Evolutionary conservation across 1,140 invertebrate species (phyloP).

Genomic region (Leptinotarsa undecemlineata): DNA sequence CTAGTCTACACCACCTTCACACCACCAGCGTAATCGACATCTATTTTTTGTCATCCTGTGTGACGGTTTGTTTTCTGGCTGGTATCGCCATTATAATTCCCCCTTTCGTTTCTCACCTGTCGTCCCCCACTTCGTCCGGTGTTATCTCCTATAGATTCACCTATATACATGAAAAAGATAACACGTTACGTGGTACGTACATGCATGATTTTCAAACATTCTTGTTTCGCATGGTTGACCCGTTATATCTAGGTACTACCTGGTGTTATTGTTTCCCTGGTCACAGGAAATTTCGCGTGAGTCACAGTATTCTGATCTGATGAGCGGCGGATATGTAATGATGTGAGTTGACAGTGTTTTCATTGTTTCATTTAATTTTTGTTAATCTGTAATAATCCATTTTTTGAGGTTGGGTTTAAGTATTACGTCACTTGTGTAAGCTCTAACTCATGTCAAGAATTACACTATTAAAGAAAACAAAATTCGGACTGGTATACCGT

Average conservation of each 20-base stretch:
- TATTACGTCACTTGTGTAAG: too few species aligned
- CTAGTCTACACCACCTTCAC: slow-evolving; percentile 8
- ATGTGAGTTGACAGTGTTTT: not conserved
- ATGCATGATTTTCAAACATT: not conserved
- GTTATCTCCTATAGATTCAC: not conserved
- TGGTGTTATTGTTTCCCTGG: slow-evolving; percentile 2
- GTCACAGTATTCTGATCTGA: not conserved
- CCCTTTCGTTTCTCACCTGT: slow-evolving; percentile 17
- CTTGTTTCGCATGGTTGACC: slow-evolving; percentile 7
- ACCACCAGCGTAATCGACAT: slow-evolving; percentile 3
- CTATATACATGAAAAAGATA: not conserved
- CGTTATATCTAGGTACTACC: slow-evolving; percentile 3
- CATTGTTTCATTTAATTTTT: too few species aligned
- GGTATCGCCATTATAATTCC: slow-evolving; percentile 4
- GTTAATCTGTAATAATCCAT: too few species aligned
- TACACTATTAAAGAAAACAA: too few species aligned
- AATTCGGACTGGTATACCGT: too few species aligned
- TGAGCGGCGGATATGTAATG: not conserved
- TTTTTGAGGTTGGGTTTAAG: too few species aligned
- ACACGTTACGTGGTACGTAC: not conserved
- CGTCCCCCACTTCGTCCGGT: slow-evolving; percentile 3
- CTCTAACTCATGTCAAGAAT: too few species aligned
- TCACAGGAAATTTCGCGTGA: not conserved
- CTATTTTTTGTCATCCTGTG: slow-evolving; percentile 6
- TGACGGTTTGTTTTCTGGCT: not conserved